Base-by-base conservation (phyloP, 2,113 vertebrate genomes). In the Chaetodon trifascialis region DNA sequence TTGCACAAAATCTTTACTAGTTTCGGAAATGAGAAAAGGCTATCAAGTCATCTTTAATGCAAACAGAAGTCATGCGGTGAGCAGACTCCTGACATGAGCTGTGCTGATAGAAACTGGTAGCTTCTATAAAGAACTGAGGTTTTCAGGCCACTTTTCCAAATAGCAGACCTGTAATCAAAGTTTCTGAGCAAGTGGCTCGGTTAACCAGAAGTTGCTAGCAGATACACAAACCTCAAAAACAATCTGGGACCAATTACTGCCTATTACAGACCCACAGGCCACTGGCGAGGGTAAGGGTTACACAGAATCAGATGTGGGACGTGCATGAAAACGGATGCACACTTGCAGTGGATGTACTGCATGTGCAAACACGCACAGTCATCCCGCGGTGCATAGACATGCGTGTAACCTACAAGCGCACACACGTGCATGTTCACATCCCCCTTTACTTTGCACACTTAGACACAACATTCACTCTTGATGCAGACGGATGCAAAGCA, bases 161-260 rank as follows among this genome's bases (percentile, higher is more conserved):
- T 64, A 82, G 86, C 73, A 83, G 82, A 91, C 71, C 92, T 92
- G 82, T 94, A 94, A 92, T 94, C 89, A 88, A 75, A 82, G 90
- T 91, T 92, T 91, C 83, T 91, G 82, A 92, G 93, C 93, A 94
- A 94, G 94, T 94, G 93, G 90, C 86, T 88, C 52, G 89, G 92
- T 92, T 93, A 93, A 94, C 92, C 91, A 91, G 58, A 87, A 15
- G 87, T 85, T 82, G 69, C 87, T 38, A 30, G 82, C 68, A 89
- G 82, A 93, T 89, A 91, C 68, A 71, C 86, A 73, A 78, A 90
- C 89, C 92, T 90, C 87, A 93, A 90, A 91, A 91, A 88, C 86
- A 95, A 95, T 94, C 94, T 95, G 95, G 92, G 90, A 91, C 87
- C 92, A 74, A 95, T 95, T 95, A 94, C 72, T 76, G 88, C 73